Evolutionary conservation across 1,140 invertebrate species (phyloP).

Genomic region (Lepeophtheirus salmonis): DNA sequence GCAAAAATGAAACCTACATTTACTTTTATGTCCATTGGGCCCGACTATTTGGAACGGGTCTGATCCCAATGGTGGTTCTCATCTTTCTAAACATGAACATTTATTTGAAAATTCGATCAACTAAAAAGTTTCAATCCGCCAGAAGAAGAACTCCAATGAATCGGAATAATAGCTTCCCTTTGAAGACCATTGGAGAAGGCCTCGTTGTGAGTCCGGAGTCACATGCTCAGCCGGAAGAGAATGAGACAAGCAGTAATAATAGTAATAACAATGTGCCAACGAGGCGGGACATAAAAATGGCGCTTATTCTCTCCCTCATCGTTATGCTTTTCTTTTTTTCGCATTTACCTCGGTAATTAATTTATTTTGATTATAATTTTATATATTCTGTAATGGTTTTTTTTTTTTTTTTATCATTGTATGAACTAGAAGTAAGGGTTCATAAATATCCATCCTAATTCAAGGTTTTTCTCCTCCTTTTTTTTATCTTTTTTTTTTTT

Average conservation of each 20-base stretch:
- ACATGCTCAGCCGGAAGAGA: too few relatives aligned
- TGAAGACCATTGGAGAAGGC: too few relatives aligned
- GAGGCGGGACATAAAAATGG: constrained; percentile 7
- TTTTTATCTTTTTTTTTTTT: too few relatives aligned
- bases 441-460: too few relatives aligned
- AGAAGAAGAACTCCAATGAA: neutral
- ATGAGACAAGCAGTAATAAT: neutral
- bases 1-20: constrained; percentile 6
- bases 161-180: too few relatives aligned
- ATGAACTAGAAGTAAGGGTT: too few relatives aligned
- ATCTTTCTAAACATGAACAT: constrained; percentile 10
- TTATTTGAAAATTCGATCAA: constrained; percentile 3
- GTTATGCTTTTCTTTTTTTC: constrained; percentile 12
- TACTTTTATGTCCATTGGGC: constrained; percentile 7
- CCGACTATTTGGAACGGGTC: constrained; percentile 1
- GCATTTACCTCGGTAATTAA: constrained; percentile 7
- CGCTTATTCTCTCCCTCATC: constrained; percentile 6
- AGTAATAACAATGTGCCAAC: neutral
- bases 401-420: too few relatives aligned
- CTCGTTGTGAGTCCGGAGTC: too few relatives aligned
- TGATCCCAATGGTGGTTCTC: constrained; percentile 4
- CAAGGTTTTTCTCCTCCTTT: too few relatives aligned
- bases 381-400: too few relatives aligned
- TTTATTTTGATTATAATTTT: too few relatives aligned
- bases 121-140: neutral